Evolutionary conservation across 1,140 invertebrate genomes (phyloP).

Genomic region (Drosophila biarmipes): DNA sequence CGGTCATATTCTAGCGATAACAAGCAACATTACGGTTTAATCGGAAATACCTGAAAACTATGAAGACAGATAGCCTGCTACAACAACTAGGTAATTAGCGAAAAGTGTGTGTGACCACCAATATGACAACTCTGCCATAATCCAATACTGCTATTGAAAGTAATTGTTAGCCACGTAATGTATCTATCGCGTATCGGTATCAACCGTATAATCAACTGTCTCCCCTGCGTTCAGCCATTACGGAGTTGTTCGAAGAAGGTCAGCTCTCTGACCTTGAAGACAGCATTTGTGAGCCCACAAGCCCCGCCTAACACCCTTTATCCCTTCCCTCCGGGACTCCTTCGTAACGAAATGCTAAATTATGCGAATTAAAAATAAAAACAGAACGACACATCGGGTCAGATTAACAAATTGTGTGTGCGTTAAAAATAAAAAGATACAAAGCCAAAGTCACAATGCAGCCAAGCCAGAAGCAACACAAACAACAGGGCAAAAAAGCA

Average conservation of each 20-base stretch:
- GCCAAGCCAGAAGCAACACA: conserved; percentile 27
- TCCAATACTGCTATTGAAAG: not conserved
- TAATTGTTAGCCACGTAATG: not conserved
- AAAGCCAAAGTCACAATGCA: conserved; percentile 65
- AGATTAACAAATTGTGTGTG: conserved; percentile 71
- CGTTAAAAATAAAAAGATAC: conserved; percentile 64
- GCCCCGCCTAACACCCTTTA: not conserved
- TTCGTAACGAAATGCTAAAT: conserved; percentile 33
- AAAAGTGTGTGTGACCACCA: not conserved
- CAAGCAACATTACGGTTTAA: not conserved
- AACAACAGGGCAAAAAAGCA: conserved; percentile 29
- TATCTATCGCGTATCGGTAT: not conserved
- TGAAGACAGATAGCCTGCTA: not conserved
- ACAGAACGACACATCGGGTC: conserved; percentile 12
- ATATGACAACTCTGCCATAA: not conserved
- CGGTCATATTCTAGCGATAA: conserved; percentile 13
- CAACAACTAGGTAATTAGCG: not conserved
- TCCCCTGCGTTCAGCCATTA: not conserved
- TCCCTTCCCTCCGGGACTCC: not conserved
- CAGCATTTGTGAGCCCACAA: conserved; percentile 13
- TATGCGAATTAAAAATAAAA: conserved; percentile 51
- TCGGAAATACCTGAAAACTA: conserved; percentile 5
- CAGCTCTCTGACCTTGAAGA: conserved; percentile 61
- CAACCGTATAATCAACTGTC: not conserved
- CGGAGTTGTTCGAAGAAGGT: conserved; percentile 48